phyloP scores from a whole-genome alignment of 2,888 invertebrate genomes.

The Fragum fragum region DNA sequence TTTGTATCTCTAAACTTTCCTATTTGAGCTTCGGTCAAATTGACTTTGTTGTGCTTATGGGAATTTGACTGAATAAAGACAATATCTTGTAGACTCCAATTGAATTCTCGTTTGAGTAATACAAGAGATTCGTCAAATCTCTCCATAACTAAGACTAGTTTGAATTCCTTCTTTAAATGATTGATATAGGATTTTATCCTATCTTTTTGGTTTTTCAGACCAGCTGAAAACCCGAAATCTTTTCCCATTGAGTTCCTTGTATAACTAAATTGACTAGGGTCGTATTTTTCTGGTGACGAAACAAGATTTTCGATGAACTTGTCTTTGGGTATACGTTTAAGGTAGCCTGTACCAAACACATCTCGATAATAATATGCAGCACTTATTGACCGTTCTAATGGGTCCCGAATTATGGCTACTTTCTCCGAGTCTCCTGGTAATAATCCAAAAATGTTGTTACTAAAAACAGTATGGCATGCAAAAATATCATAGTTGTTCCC shows the following conservation, averaged over 20 bases:
- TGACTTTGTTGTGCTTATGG: constrained; percentile 29
- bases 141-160: constrained; percentile 50
- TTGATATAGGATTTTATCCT: constrained; percentile 23
- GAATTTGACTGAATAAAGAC: constrained; percentile 41
- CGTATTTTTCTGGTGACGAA: constrained; percentile 40
- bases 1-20: constrained; percentile 38
- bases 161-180: constrained; percentile 37
- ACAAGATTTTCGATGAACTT: constrained; percentile 46
- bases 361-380: constrained; percentile 58
- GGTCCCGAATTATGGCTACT: constrained; percentile 68
- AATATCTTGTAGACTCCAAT: constrained; percentile 47
- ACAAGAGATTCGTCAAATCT: constrained; percentile 52
- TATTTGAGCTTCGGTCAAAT: constrained; percentile 11
- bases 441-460: constrained; percentile 43
- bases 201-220: constrained; percentile 12
- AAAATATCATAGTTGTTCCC: constrained; percentile 56
- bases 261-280: constrained; percentile 37
- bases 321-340: constrained; percentile 33
- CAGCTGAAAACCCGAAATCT: constrained; percentile 56
- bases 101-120: constrained; percentile 42
- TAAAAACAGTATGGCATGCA: constrained; percentile 63
- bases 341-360: constrained; percentile 21
- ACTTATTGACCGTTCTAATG: constrained; percentile 59
- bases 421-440: constrained; percentile 64
- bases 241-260: constrained; percentile 56